Evolutionary conservation across 2,797 vertebrate species (phyloP), one percentile per base, ranked within the genome.

Genomic region (Enteromius thamalakanensis): DNA sequence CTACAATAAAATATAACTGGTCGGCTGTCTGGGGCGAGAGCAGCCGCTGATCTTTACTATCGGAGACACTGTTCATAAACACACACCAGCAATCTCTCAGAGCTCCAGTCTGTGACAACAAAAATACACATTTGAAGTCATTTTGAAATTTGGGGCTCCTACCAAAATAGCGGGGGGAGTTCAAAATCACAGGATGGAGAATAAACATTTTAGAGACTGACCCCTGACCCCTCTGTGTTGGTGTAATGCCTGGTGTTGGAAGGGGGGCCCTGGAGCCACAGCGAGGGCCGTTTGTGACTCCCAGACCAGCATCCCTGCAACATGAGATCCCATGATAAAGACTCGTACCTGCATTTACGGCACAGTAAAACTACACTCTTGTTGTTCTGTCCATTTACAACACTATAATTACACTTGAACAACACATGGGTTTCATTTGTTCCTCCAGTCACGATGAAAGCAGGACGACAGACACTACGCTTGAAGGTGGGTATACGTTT

Each of bases 391-490:
- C 90, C 84, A 90, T 93, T 94, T 91, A 91, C 88, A 89, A 84
- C 89, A 80, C 87, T 85, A 75, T 90, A 90, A 92, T 91, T 92
- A 89, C 87, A 70, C 88, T 62, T 87, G 74, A 89, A 88, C 89
- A 90, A 87, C 92, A 94, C 90, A 90, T 94, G 93, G 90, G 93
- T 91, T 91, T 93, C 90, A 94, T 94, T 93, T 93, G 83, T 84
- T 74, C 84, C 79, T 81, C 81, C 71, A 88, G 1, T 47, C 70
- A 86, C 89, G 91, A 92, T 93, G 87, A 93, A 93, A 93, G 92
- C 83, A 86, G 86, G 87, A 86, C 71, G 87, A 84, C 89, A 84
- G 29, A 62, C 72, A 87, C 68, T 60, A 74, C 85, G 84, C 87
- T 71, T 87, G 89, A 85, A 89, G 88, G 85, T 81, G 40, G 51